These are phyloP conservation scores for Felis catus DNA, from an alignment of 2,113 vertebrate species.

Conservation along the genomic window DNA sequence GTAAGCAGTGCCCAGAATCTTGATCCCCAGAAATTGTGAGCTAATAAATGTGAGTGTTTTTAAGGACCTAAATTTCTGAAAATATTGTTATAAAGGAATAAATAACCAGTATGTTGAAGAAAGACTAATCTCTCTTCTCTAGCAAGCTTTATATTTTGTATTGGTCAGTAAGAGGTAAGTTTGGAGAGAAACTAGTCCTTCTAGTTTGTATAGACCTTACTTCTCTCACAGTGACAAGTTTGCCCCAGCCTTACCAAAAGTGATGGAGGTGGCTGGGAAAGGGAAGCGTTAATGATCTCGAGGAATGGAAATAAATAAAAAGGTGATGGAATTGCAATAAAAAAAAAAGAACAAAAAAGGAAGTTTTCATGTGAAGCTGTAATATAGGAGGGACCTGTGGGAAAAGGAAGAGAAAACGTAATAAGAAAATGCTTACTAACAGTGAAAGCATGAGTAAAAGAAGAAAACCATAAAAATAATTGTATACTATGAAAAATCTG, in stretches of 20 bases:
- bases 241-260: not conserved
- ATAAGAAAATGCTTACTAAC: not conserved
- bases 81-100: not conserved
- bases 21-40: not conserved
- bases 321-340: not conserved
- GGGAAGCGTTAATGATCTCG: not conserved
- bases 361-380: not conserved
- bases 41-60: not conserved
- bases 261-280: not conserved
- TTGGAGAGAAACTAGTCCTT: not conserved
- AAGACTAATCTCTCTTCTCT: not conserved
- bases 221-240: not conserved
- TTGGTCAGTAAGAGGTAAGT: not conserved
- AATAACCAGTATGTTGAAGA: not conserved
- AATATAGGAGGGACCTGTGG: not conserved
- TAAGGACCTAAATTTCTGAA: not conserved
- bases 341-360: not conserved
- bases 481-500: not conserved
- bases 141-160: not conserved
- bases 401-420: not conserved
- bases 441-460: not conserved
- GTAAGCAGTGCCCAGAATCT: not conserved
- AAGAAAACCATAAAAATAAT: not conserved
- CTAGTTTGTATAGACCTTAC: not conserved
- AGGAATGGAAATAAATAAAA: not conserved